Evolutionary conservation across 2,888 invertebrate genomes (phyloP).

Genomic region (Cataglyphis altisquamis): DNA sequence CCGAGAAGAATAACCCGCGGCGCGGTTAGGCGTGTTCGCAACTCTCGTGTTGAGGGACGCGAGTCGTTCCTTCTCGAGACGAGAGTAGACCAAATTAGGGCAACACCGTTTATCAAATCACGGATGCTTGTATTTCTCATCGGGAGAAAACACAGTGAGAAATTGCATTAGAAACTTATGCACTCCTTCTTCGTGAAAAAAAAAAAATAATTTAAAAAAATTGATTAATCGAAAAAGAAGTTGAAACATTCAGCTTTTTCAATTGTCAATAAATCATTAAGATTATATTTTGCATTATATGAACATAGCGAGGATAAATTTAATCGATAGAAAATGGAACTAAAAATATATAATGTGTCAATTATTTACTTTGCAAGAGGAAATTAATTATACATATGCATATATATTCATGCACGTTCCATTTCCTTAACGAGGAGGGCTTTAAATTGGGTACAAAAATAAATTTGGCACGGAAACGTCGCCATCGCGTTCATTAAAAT

Average conservation of each 20-base stretch:
- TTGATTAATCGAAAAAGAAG: constrained; percentile 1
- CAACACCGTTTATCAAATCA: constrained; percentile 44
- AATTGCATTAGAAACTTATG: not conserved
- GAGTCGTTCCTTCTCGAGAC: constrained; percentile 13
- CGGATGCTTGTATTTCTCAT: constrained; percentile 17
- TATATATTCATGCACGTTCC: not conserved
- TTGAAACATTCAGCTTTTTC: not conserved
- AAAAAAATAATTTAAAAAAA: not conserved
- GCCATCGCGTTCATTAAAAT: constrained; percentile 18
- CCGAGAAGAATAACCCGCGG: constrained; percentile 50
- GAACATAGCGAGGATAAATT: not conserved
- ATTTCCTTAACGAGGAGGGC: not conserved
- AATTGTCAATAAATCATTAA: not conserved
- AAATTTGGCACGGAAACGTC: not conserved
- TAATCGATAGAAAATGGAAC: not conserved
- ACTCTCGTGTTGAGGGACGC: constrained; percentile 32
- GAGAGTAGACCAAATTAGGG: constrained; percentile 44
- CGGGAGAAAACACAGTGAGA: not conserved
- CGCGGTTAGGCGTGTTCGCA: constrained; percentile 41
- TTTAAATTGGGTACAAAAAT: not conserved
- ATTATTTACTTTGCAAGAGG: not conserved
- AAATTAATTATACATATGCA: not conserved
- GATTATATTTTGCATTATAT: not conserved
- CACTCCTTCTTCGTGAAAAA: not conserved
- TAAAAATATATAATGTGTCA: not conserved